Percentiles rank a stretch among this genome's conserved stretches.
Conservation (phyloP, 92 coral and sea anemone species). For the Paragorgia papillata region DNA sequence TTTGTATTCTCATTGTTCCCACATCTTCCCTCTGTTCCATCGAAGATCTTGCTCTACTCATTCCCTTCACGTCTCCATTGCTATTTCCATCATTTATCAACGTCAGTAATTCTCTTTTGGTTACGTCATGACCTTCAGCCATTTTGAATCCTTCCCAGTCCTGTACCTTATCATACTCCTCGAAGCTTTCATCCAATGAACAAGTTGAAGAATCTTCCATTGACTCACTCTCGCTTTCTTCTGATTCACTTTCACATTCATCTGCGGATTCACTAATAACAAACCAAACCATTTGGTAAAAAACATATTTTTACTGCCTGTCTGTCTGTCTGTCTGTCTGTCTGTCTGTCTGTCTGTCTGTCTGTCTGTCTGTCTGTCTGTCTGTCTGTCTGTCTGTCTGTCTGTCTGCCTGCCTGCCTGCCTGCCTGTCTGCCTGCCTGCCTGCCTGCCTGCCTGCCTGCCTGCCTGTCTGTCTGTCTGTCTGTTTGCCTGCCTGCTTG, state of each 20-base stretch:
- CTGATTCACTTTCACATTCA: constrained; percentile 6
- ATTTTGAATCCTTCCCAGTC: constrained; percentile 24
- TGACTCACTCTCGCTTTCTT: constrained; percentile 7
- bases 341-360: too few species aligned
- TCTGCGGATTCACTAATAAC: constrained; percentile 22
- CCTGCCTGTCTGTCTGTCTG: too few species aligned
- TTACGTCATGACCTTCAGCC: background rate
- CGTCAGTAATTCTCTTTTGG: background rate
- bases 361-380: too few species aligned
- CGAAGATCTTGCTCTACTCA: background rate
- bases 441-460: too few species aligned
- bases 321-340: too few species aligned
- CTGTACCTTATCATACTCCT: background rate
- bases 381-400: too few species aligned
- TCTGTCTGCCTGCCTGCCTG: too few species aligned
- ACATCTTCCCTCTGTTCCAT: background rate
- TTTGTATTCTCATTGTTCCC: background rate
- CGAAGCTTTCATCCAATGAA: constrained; percentile 8
- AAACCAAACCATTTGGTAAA: background rate
- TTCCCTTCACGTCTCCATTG: background rate
- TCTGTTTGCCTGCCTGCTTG: too few species aligned
- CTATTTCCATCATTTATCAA: background rate
- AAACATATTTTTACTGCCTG: too few species aligned
- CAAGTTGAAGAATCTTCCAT: constrained; percentile 2
- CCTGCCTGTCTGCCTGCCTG: too few species aligned